These are phyloP conservation scores for Atta texana DNA, from an alignment of 1,140 invertebrate species.

Conservation along the genomic window DNA sequence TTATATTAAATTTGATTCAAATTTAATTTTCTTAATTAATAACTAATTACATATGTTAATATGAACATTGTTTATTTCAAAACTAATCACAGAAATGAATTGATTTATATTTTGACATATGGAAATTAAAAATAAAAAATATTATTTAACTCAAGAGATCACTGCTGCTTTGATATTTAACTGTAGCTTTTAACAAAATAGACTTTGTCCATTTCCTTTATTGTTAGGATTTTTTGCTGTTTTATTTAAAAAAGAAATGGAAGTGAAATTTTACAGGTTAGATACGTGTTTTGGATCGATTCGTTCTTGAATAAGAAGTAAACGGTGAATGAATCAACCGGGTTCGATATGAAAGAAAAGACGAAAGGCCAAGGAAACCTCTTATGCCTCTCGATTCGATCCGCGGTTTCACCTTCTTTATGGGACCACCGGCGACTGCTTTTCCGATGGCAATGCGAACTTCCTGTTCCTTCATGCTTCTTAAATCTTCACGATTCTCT, in stretches of 20 bases:
- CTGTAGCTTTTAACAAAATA: background rate
- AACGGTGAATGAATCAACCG: background rate
- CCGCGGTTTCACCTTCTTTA: constrained; percentile 33
- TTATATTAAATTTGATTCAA: too few relatives aligned
- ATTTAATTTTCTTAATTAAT: too few relatives aligned
- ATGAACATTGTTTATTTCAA: too few relatives aligned
- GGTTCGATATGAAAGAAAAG: background rate
- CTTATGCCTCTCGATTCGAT: constrained; percentile 1
- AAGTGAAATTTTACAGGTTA: background rate
- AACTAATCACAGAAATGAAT: too few relatives aligned
- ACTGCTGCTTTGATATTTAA: too few relatives aligned
- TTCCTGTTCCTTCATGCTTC: constrained; percentile 14
- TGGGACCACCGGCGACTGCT: background rate
- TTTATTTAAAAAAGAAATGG: background rate
- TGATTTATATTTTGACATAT: too few relatives aligned
- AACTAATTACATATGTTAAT: too few relatives aligned
- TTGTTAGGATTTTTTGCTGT: background rate
- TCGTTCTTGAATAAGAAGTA: background rate
- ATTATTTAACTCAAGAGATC: too few relatives aligned
- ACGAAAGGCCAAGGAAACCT: constrained; percentile 12
- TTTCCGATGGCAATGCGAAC: constrained; percentile 1
- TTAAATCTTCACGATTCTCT: constrained; percentile 48
- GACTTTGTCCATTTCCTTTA: background rate
- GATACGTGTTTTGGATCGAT: background rate
- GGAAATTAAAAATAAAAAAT: too few relatives aligned